Conservation (phyloP, 2,888 invertebrate genomes). For the Mythimna pallens region DNA sequence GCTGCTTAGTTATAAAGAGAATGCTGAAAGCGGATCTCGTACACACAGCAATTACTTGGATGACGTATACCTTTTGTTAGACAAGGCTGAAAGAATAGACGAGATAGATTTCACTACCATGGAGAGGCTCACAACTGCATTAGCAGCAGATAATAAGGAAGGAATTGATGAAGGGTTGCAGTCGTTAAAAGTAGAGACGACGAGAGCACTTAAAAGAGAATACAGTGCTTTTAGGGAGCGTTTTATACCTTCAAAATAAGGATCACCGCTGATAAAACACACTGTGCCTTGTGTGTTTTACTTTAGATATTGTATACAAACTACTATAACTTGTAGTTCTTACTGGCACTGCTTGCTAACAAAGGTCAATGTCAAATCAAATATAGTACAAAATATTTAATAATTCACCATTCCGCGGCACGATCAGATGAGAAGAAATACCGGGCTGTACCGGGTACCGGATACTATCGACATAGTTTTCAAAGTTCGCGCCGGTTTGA, state of each 20-base stretch:
- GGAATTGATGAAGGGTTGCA: constrained; percentile 80
- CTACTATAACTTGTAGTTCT: constrained; percentile 11
- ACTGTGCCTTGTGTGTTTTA: constrained; percentile 68
- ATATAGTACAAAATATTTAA: constrained; percentile 34
- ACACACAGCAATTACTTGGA: constrained; percentile 74
- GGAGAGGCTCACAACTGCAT: constrained; percentile 80
- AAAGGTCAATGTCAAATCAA: constrained; percentile 31
- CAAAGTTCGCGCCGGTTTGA: constrained; percentile 75
- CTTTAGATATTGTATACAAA: constrained; percentile 7
- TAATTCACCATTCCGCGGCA: constrained; percentile 22
- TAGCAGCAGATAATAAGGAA: constrained; percentile 80
- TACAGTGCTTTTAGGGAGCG: constrained; percentile 82
- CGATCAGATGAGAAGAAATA: constrained; percentile 9
- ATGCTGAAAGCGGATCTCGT: constrained; percentile 77
- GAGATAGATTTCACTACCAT: constrained; percentile 85
- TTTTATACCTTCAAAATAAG: constrained; percentile 76
- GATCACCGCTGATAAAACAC: constrained; percentile 30
- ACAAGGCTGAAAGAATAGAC: constrained; percentile 84
- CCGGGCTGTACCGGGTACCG: constrained; percentile 23
- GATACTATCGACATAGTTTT: constrained; percentile 57
- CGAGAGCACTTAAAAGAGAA: constrained; percentile 83
- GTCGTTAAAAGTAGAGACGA: constrained; percentile 80
- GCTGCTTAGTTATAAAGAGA: constrained; percentile 78
- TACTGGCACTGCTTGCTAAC: constrained; percentile 17
- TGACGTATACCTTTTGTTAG: constrained; percentile 80